Conservation (phyloP, 2,888 invertebrate species). For the Drosophila multiciliata region DNA sequence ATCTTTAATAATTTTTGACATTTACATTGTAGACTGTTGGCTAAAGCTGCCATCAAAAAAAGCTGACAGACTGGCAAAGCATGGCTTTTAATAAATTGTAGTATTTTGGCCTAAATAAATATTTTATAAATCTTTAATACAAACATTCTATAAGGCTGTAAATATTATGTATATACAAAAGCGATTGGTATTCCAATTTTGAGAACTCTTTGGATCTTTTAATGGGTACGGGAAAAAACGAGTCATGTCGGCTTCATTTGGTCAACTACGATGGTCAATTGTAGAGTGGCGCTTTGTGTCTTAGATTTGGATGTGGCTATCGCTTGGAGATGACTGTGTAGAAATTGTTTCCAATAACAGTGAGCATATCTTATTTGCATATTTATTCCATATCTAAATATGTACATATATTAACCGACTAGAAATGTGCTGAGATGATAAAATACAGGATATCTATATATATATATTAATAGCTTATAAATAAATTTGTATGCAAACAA, state of each 20-base stretch:
- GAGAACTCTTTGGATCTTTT: neutral
- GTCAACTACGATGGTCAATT: constrained; percentile 47
- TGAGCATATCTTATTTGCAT: constrained; percentile 9
- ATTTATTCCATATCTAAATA: neutral
- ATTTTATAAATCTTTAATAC: neutral
- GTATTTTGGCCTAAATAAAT: neutral
- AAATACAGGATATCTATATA: constrained; percentile 24
- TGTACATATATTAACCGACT: constrained; percentile 48
- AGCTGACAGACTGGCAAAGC: neutral
- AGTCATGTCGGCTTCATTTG: constrained; percentile 12
- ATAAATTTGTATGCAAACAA: constrained; percentile 29
- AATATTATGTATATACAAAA: neutral
- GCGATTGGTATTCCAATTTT: neutral
- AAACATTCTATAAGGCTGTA: neutral
- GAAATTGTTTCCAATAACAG: constrained; percentile 51
- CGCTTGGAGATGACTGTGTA: constrained; percentile 54
- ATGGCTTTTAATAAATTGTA: neutral
- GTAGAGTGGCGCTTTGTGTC: constrained; percentile 19
- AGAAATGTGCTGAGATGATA: constrained; percentile 67
- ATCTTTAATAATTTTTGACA: constrained; percentile 13
- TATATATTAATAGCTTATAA: constrained; percentile 24
- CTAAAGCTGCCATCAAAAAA: neutral
- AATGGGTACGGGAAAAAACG: neutral
- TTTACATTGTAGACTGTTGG: neutral
- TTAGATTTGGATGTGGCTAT: constrained; percentile 15